Evolutionary conservation across 1,140 invertebrate genomes (phyloP).

Genomic region (Drosophila ogumai): DNA sequence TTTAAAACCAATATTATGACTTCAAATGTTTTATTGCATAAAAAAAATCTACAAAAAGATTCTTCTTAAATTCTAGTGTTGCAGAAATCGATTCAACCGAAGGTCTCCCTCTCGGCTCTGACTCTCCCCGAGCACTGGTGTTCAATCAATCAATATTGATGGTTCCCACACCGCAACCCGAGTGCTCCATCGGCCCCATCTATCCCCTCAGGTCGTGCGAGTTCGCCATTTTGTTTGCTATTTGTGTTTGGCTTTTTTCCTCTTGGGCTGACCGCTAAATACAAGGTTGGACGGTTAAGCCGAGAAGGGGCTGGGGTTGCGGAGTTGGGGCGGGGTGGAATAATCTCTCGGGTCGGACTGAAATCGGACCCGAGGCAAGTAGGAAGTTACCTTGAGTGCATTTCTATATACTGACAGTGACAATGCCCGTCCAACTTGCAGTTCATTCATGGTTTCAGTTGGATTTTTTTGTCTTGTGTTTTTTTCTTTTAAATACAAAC

Average conservation of each 20-base stretch:
- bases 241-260: conserved; percentile 36
- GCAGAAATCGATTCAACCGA: not conserved
- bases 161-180: conserved; percentile 53
- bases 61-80: not conserved
- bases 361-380: conserved; percentile 73
- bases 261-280: conserved; percentile 66
- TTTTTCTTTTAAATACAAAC: conserved; percentile 49
- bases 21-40: not conserved
- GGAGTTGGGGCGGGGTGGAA: conserved; percentile 30
- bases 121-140: conserved; percentile 17
- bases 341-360: conserved; percentile 74
- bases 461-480: not conserved
- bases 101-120: not conserved
- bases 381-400: conserved; percentile 83
- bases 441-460: conserved; percentile 78
- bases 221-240: conserved; percentile 66
- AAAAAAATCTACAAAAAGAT: not conserved
- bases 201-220: conserved; percentile 2
- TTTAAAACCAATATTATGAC: not conserved
- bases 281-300: conserved; percentile 45
- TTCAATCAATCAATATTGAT: conserved; percentile 76
- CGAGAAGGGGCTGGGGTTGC: conserved; percentile 15
- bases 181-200: conserved; percentile 7
- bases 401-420: conserved; percentile 81
- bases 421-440: conserved; percentile 67